Conservation (phyloP, 2,113 vertebrate species). For the Leucopsar rothschildi region DNA sequence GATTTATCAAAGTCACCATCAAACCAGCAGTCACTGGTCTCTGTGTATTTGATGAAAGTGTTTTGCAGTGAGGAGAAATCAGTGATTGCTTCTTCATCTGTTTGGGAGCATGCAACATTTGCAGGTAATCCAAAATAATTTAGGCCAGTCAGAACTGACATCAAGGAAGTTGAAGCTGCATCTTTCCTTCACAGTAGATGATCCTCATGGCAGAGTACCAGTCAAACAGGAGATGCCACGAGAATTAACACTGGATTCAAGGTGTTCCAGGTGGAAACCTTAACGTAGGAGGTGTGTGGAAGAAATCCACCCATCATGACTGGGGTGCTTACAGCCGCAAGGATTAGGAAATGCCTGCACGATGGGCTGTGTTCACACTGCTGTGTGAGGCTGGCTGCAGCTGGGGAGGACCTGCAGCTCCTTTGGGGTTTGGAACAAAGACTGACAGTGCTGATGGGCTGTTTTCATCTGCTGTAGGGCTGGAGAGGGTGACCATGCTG, state of each 20-base stretch:
- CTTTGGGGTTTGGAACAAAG: neutral
- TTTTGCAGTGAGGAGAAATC: neutral
- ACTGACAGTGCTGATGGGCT: neutral
- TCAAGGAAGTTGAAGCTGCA: neutral
- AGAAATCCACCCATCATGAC: neutral
- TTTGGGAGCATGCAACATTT: neutral
- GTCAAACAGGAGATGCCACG: neutral
- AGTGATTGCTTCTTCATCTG: neutral
- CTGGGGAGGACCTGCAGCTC: neutral
- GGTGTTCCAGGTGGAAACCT: neutral
- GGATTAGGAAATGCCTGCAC: neutral
- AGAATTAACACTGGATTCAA: neutral
- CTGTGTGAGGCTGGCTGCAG: neutral
- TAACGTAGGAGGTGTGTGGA: neutral
- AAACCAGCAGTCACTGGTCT: neutral
- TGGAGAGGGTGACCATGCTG: slow-evolving; percentile 98
- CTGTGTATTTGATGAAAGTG: neutral
- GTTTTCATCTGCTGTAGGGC: slow-evolving; percentile 71
- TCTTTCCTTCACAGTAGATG: neutral
- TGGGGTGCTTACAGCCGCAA: neutral
- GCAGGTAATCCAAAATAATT: neutral
- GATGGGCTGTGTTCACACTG: neutral
- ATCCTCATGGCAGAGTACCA: neutral
- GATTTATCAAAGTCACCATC: neutral
- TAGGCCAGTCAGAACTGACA: neutral